Conservation (phyloP, 2,113 vertebrate species). For the Leucoraja erinaceus region DNA sequence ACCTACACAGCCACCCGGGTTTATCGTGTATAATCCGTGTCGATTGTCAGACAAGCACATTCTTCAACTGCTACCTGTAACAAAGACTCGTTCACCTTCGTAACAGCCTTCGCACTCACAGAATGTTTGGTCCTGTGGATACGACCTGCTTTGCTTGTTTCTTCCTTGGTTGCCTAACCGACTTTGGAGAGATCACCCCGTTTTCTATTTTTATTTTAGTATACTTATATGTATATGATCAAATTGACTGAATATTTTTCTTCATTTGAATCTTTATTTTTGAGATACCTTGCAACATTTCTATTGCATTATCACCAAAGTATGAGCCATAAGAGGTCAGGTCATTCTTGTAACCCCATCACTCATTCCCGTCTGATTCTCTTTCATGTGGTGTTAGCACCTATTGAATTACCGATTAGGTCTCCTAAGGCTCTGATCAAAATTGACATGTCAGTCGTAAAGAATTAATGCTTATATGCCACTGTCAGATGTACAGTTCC, state of each 20-base stretch:
- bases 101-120: neutral
- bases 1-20: neutral
- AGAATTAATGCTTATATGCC: neutral
- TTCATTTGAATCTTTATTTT: neutral
- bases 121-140: neutral
- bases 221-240: neutral
- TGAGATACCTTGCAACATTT: neutral
- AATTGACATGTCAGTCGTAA: constrained; percentile 5
- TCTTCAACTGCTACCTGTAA: neutral
- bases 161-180: neutral
- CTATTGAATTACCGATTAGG: constrained; percentile 24
- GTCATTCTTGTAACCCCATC: neutral
- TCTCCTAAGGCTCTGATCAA: constrained; percentile 12
- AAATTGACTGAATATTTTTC: neutral
- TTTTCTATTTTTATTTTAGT: too few relatives aligned
- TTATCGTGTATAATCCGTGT: neutral
- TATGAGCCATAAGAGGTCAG: neutral
- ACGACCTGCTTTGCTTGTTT: neutral
- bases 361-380: neutral
- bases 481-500: neutral
- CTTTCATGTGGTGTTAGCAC: neutral
- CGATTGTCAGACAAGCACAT: neutral
- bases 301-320: neutral
- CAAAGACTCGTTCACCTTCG: neutral
- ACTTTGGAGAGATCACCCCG: neutral